A percentile compares a stretch with the other conserved stretches of the same genome.
These are phyloP conservation scores for Mesoligia furuncula DNA, from an alignment of 2,888 invertebrate species.

Conservation along the genomic window DNA sequence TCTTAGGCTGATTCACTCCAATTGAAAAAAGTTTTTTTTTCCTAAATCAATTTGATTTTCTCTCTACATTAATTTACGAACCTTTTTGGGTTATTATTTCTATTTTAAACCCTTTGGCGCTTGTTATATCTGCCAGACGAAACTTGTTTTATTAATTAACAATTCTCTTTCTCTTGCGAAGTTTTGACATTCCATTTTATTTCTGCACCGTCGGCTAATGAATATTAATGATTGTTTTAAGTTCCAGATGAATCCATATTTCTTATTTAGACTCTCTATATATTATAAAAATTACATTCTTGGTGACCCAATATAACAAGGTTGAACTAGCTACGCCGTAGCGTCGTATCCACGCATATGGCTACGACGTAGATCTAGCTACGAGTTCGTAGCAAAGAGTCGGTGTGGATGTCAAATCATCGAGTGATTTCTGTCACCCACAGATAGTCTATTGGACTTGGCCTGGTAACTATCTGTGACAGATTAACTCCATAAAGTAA, in stretches of 20 bases:
- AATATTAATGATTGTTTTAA: conserved; percentile 51
- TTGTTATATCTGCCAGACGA: conserved; percentile 22
- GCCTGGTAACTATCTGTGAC: neutral
- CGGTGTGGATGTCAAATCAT: neutral
- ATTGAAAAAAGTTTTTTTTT: neutral
- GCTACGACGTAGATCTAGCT: conserved; percentile 39
- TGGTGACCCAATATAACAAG: neutral
- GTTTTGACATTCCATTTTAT: conserved; percentile 45
- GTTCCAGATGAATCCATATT: conserved; percentile 8
- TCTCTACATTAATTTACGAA: neutral
- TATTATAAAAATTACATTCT: neutral
- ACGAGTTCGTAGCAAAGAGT: conserved; percentile 13
- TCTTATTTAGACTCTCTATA: conserved; percentile 9
- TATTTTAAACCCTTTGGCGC: conserved; percentile 25
- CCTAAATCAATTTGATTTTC: neutral
- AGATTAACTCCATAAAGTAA: neutral
- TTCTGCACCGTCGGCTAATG: conserved; percentile 22
- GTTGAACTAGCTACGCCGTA: conserved; percentile 11
- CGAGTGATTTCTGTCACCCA: conserved; percentile 15
- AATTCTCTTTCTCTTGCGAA: conserved; percentile 38
- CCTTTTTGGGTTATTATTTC: conserved; percentile 15
- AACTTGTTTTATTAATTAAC: conserved; percentile 47
- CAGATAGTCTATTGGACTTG: neutral
- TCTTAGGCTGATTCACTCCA: neutral
- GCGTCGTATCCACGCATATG: neutral